These are phyloP conservation scores for Nephila pilipes DNA, from an alignment of 1,140 invertebrate genomes.

Conservation along the genomic window DNA sequence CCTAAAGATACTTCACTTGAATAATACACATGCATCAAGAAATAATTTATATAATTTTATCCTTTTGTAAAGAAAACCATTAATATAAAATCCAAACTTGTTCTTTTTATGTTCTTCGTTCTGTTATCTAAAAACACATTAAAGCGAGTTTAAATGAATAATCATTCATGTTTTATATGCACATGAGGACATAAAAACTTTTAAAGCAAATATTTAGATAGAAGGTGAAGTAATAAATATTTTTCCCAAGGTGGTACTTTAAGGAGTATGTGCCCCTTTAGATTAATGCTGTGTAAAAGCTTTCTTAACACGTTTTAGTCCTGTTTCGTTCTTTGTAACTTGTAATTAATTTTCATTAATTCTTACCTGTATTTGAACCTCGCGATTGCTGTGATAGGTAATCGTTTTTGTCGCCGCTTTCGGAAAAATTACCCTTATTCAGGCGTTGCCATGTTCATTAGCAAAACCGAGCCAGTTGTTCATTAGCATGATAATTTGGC, in stretches of 20 bases:
- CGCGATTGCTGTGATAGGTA: not conserved
- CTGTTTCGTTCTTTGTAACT: not conserved
- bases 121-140: not conserved
- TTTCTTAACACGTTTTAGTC: not conserved
- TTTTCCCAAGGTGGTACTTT: not conserved
- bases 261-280: too few relatives aligned
- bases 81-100: too few relatives aligned
- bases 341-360: constrained; percentile 18
- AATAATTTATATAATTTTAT: too few relatives aligned
- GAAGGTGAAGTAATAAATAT: not conserved
- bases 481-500: constrained; percentile 27
- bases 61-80: too few relatives aligned
- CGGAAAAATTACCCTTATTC: not conserved
- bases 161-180: not conserved
- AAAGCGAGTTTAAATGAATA: not conserved
- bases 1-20: too few relatives aligned
- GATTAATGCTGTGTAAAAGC: not conserved
- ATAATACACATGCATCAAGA: too few relatives aligned
- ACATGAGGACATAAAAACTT: not conserved
- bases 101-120: too few relatives aligned
- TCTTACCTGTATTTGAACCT: not conserved
- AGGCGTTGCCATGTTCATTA: not conserved
- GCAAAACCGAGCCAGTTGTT: not conserved
- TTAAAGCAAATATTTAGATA: not conserved
- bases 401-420: not conserved